Conservation (phyloP, 2,888 invertebrate genomes). For the Heliconius cydno region DNA sequence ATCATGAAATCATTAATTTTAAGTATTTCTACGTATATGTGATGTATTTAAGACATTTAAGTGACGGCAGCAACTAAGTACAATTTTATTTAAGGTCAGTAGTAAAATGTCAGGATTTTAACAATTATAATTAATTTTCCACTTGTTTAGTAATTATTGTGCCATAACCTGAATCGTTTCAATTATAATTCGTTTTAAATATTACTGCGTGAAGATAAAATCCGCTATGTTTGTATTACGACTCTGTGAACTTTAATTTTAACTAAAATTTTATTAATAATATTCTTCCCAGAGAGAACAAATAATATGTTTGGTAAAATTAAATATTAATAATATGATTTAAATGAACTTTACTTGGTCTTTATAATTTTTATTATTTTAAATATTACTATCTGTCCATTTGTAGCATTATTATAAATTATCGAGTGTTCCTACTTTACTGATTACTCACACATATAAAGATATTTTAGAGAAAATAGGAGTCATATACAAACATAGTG, state of each 20-base stretch:
- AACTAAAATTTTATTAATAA: background rate
- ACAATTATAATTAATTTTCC: background rate
- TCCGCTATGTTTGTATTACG: background rate
- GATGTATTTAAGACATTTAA: slow-evolving; percentile 1
- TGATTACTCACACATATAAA: too few relatives aligned
- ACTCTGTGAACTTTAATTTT: background rate
- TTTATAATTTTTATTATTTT: too few relatives aligned
- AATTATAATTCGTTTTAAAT: background rate
- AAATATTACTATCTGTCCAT: too few relatives aligned
- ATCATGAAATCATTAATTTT: background rate
- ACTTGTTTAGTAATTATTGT: background rate
- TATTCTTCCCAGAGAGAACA: too few relatives aligned
- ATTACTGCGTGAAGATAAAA: background rate
- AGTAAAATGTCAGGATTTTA: background rate
- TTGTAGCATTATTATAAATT: too few relatives aligned
- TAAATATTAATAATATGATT: too few relatives aligned
- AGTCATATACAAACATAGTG: too few relatives aligned
- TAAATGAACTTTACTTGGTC: too few relatives aligned
- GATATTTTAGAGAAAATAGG: too few relatives aligned
- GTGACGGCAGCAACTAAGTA: background rate
- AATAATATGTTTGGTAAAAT: background rate
- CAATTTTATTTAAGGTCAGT: slow-evolving; percentile 9
- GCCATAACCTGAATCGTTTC: background rate
- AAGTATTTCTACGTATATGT: slow-evolving; percentile 11
- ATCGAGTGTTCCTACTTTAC: too few relatives aligned